Evolutionary conservation across 1,140 invertebrate genomes (phyloP), one percentile per base, ranked within the genome.

Genomic region (Neomicropteryx cornuta): DNA sequence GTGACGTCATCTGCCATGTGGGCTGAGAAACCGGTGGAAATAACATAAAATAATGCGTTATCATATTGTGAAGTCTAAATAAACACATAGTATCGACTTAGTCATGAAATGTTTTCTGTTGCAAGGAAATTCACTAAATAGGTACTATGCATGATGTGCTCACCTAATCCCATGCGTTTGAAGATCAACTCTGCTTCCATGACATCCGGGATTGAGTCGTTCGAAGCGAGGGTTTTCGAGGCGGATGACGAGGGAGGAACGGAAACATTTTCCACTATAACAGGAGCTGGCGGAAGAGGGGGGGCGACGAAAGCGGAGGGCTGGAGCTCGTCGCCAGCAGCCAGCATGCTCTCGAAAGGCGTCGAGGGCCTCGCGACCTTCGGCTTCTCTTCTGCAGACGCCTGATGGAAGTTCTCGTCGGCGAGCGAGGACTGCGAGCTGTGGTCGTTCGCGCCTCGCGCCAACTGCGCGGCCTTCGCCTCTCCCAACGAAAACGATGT

Each of bases 161-260:
- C 48, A 79, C 77, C 76, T 8, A 79, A 60, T 49, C 75, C 75
- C 66, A 79, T 75, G 50, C 76, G 67, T 47, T 71, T 69, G 58
- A 77, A 78, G 40, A 78, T 77, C 38, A 76, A 72, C 43, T 76
- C 75, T 2, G 77, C 74, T 34, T 74, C 75, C 28, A 76, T 75
- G 44, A 75, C 66, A 32, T 75, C 62, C 4, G 62, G 57, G 6
- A 48, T 47, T 16, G 64, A 58, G 3, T 45, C 32, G 14, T 17
- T n/a, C 18, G 30, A 32, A 13, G 30, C 14, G 6, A 17, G 30
- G n/a, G 11, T 34, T 14, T 10, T 18, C 36, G 11, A n/a, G n/a
- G n/a, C n/a, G n/a, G n/a, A n/a, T n/a, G n/a, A n/a, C n/a, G n/a
- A n/a, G n/a, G n/a, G n/a, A n/a, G n/a, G n/a, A n/a, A n/a, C n/a